A percentile compares a stretch with the other conserved stretches of the same genome.
phyloP scores from a whole-genome alignment of 2,113 vertebrate species.

The Rhizomys pruinosus region DNA sequence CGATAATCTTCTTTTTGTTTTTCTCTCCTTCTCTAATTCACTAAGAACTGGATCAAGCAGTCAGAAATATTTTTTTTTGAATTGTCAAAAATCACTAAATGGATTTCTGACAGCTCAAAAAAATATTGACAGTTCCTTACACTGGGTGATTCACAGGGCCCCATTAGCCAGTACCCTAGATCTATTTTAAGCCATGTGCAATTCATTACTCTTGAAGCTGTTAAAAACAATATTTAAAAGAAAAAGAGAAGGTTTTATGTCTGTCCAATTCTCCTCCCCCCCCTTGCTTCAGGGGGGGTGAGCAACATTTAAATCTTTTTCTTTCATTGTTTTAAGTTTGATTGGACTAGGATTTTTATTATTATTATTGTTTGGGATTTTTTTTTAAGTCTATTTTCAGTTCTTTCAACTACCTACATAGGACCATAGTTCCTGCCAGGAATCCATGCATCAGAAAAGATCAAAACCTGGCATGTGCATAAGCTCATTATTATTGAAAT shows the following conservation, averaged over 20 bases:
- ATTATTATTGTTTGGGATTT: conserved; percentile 41
- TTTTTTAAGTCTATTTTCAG: conserved; percentile 57
- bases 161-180: conserved; percentile 67
- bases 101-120: conserved; percentile 79
- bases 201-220: conserved; percentile 68
- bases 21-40: conserved; percentile 56
- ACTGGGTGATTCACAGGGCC: conserved; percentile 75
- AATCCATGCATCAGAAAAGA: conserved; percentile 68
- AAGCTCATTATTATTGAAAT: conserved; percentile 83
- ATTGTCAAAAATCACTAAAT: conserved; percentile 83
- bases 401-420: conserved; percentile 70
- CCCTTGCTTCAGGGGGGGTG: background rate
- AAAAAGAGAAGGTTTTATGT: conserved; percentile 58
- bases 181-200: conserved; percentile 68
- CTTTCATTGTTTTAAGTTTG: conserved; percentile 63
- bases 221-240: conserved; percentile 67
- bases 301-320: conserved; percentile 22
- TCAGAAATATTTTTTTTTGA: conserved; percentile 74
- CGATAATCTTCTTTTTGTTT: conserved; percentile 56
- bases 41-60: conserved; percentile 68
- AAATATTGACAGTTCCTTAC: conserved; percentile 77
- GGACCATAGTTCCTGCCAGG: conserved; percentile 66
- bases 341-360: conserved; percentile 30
- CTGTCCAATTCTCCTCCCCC: background rate
- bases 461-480: conserved; percentile 71